Percentiles rank a stretch among this genome's conserved stretches.
These are phyloP conservation scores for Leptinotarsa lineolata DNA, from an alignment of 1,140 invertebrate genomes.

Conservation along the genomic window DNA sequence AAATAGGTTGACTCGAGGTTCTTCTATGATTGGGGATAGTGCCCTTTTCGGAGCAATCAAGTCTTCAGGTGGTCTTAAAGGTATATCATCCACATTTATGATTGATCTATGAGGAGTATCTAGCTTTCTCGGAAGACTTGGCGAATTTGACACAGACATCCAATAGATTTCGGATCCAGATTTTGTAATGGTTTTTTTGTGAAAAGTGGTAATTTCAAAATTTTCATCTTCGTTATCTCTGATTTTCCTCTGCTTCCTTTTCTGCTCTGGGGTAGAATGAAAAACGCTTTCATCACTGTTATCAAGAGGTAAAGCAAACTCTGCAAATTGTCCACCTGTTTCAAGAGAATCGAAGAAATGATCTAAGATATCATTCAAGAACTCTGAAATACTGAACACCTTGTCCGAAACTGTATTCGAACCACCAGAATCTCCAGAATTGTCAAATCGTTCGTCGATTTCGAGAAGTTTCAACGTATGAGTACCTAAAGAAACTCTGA, in stretches of 20 bases:
- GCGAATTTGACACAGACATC: constrained; percentile 37
- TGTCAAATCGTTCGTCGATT: constrained; percentile 34
- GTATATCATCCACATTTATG: constrained; percentile 51
- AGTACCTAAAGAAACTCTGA: constrained; percentile 42
- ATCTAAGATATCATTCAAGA: constrained; percentile 51
- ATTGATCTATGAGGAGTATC: constrained; percentile 21
- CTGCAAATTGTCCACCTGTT: constrained; percentile 24
- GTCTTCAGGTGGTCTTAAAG: constrained; percentile 45
- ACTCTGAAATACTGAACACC: constrained; percentile 50
- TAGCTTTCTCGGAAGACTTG: constrained; percentile 17
- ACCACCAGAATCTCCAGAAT: constrained; percentile 28
- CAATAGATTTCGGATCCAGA: constrained; percentile 48
- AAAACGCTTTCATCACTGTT: constrained; percentile 21
- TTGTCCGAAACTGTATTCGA: constrained; percentile 44
- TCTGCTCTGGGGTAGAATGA: constrained; percentile 38
- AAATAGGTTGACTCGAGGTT: constrained; percentile 38
- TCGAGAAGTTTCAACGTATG: constrained; percentile 42
- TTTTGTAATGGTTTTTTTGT: constrained; percentile 37
- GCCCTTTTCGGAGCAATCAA: constrained; percentile 24
- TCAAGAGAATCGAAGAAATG: constrained; percentile 46
- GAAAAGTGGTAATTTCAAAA: constrained; percentile 43
- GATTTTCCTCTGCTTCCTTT: constrained; percentile 9
- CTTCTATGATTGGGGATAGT: constrained; percentile 43
- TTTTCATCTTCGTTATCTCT: not conserved
- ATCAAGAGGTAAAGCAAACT: constrained; percentile 33